These are phyloP conservation scores for Centropus unirufus DNA, from an alignment of 2,113 vertebrate species.

Conservation along the genomic window DNA sequence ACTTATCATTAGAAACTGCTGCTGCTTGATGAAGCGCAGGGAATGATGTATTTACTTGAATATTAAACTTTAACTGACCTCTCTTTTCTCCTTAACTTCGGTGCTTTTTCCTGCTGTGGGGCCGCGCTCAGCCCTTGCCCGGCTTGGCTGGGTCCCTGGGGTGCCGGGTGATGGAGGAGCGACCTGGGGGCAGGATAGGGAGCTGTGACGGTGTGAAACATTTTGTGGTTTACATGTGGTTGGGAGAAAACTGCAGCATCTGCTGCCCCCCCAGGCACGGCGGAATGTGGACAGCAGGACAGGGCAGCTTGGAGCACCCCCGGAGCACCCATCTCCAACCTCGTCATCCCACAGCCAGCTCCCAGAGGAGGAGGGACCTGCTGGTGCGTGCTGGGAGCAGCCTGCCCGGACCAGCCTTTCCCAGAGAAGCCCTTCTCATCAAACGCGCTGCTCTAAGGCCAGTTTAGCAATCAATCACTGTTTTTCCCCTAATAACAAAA, in stretches of 20 bases:
- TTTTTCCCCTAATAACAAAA: background rate
- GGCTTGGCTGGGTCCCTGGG: background rate
- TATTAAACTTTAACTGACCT: slow-evolving; percentile 55
- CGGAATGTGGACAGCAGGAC: background rate
- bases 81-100: background rate
- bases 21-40: slow-evolving; percentile 30
- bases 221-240: background rate
- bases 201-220: rapidly evolving
- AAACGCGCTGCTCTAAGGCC: rapidly evolving
- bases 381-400: background rate
- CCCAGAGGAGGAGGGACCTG: background rate
- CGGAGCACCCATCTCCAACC: background rate
- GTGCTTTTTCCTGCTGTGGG: background rate
- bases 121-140: background rate
- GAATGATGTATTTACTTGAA: background rate
- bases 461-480: background rate
- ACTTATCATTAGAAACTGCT: background rate
- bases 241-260: background rate
- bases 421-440: background rate
- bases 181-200: background rate
- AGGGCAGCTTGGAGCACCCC: background rate
- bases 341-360: background rate
- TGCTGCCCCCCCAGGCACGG: background rate
- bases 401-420: background rate
- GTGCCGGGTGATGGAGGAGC: background rate